A percentile compares a stretch with the other conserved stretches of the same genome.
These are phyloP conservation scores for Dioctria rufipes DNA, from an alignment of 2,888 invertebrate species.

Conservation along the genomic window DNA sequence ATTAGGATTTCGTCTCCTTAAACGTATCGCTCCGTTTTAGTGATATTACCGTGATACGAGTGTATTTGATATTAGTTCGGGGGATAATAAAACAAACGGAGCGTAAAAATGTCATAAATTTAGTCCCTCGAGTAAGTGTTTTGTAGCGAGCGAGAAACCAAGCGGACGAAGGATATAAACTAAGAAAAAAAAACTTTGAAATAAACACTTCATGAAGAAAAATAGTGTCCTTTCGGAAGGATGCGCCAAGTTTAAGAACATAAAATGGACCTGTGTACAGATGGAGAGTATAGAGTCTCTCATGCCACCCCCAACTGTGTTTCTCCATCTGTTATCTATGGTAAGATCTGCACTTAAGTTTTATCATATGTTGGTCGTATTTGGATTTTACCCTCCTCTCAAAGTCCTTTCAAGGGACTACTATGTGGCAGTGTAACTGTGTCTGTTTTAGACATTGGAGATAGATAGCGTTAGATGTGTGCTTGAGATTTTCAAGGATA, in stretches of 20 bases:
- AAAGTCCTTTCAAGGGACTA: conserved; percentile 34
- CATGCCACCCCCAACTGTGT: conserved; percentile 42
- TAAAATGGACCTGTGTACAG: conserved; percentile 24
- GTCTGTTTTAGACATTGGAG: conserved; percentile 55
- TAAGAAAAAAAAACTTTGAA: conserved; percentile 52
- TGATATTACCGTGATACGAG: conserved; percentile 32
- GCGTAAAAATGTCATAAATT: conserved; percentile 60
- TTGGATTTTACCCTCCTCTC: conserved; percentile 35
- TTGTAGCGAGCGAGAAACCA: conserved; percentile 16
- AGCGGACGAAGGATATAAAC: conserved; percentile 32
- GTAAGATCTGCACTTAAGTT: conserved; percentile 50
- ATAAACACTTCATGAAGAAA: conserved; percentile 57
- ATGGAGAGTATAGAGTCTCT: conserved; percentile 21
- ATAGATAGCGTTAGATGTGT: conserved; percentile 52
- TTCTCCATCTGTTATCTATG: conserved; percentile 36
- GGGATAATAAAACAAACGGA: conserved; percentile 59
- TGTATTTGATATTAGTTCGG: conserved; percentile 53
- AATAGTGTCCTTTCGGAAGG: conserved; percentile 56
- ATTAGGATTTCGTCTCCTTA: conserved; percentile 56
- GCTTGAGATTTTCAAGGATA: conserved; percentile 54
- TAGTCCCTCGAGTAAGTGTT: conserved; percentile 47
- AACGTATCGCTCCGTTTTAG: conserved; percentile 45
- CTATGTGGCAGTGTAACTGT: conserved; percentile 38
- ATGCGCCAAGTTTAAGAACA: conserved; percentile 51
- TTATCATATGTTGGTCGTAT: conserved; percentile 50